A percentile compares a stretch with the other conserved stretches of the same genome.
These are phyloP conservation scores for Ridgeia piscesae DNA, from an alignment of 1,140 invertebrate species.

Conservation along the genomic window DNA sequence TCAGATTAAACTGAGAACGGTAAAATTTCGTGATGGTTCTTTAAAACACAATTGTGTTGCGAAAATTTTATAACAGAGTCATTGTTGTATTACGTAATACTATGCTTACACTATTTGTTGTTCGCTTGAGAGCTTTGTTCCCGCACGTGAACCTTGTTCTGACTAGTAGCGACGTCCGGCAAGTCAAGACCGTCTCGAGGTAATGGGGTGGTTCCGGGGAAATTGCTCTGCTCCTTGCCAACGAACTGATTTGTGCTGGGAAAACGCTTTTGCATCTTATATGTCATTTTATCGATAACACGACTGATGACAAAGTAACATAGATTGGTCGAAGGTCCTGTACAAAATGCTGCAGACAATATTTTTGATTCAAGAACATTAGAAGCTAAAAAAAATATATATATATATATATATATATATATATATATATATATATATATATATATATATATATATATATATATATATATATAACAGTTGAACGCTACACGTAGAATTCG, in stretches of 20 bases:
- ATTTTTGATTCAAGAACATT: background rate
- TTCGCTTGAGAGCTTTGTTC: background rate
- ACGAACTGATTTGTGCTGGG: background rate
- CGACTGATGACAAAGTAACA: no score
- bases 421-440: background rate
- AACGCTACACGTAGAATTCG: constrained; percentile 8
- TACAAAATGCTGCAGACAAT: background rate
- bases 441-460: background rate
- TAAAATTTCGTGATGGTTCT: no score
- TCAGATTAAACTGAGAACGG: no score
- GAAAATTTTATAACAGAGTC: no score
- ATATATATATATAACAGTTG: background rate
- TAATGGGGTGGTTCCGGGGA: background rate
- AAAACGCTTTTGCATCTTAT: background rate
- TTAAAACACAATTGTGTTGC: no score
- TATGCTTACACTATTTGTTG: no score
- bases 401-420: background rate
- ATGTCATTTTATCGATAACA: background rate
- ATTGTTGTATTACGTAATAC: no score
- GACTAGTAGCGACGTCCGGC: background rate
- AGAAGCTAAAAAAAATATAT: background rate
- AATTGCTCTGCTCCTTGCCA: background rate
- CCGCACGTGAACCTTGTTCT: background rate
- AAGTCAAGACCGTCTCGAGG: background rate
- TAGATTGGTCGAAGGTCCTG: no score